These are phyloP conservation scores for Morone chrysops DNA, from an alignment of 2,113 vertebrate species.

Conservation along the genomic window DNA sequence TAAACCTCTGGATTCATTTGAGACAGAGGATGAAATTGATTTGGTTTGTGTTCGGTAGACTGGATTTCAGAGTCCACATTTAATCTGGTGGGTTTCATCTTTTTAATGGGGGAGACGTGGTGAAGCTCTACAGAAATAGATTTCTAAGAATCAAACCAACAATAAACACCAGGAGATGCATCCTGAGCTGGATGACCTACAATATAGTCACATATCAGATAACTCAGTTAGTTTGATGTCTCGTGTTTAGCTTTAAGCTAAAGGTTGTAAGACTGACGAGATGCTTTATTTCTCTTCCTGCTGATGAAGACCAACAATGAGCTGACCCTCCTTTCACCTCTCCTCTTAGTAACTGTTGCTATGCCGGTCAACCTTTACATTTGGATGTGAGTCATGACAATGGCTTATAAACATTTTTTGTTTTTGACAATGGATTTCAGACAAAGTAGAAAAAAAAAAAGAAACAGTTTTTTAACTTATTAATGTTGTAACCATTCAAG, in stretches of 20 bases:
- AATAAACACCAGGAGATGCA: neutral
- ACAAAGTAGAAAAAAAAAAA: no score
- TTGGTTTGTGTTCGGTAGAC: constrained; percentile 5
- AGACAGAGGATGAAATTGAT: constrained; percentile 8
- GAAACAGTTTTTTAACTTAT: no score
- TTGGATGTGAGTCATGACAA: no score
- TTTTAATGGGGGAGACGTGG: neutral
- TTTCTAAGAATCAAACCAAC: neutral
- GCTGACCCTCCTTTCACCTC: neutral
- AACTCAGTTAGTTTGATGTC: neutral
- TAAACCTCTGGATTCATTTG: neutral
- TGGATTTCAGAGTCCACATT: neutral
- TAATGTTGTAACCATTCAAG: no score
- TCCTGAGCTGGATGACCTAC: neutral
- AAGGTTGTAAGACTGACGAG: neutral
- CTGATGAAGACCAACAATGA: neutral
- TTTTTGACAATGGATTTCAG: no score
- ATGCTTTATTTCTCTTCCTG: neutral
- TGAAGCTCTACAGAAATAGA: neutral
- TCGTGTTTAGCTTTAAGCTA: neutral
- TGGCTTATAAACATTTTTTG: no score
- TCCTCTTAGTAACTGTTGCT: no score
- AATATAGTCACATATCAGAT: no score
- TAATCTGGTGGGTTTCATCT: constrained; percentile 34
- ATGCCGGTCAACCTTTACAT: neutral